Evolutionary conservation across 2,113 vertebrate genomes (phyloP).

Genomic region (Gavia stellata): DNA sequence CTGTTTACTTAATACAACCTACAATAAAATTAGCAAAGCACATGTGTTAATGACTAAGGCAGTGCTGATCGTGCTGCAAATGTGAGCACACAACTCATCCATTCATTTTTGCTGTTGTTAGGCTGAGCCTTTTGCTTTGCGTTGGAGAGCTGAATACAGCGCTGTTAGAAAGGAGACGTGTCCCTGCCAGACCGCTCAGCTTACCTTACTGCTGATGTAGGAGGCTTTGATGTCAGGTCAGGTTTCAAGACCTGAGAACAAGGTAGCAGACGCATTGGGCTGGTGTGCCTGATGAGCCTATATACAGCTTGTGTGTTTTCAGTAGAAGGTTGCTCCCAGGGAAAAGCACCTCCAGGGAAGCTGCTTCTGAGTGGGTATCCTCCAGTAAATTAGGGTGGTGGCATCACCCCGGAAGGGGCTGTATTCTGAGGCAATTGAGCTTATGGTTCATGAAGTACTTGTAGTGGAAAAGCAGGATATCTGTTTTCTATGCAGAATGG

Average conservation of each 20-base stretch:
- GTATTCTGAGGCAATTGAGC: not conserved
- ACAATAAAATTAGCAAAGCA: not conserved
- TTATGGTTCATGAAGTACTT: not conserved
- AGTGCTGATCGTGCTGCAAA: rapidly evolving
- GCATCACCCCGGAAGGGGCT: not conserved
- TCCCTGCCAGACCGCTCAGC: not conserved
- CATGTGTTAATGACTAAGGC: not conserved
- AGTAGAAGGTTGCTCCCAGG: not conserved
- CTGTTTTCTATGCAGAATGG: not conserved
- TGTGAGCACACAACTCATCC: not conserved
- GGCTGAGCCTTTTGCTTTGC: not conserved
- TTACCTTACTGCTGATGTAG: not conserved
- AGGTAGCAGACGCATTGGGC: not conserved
- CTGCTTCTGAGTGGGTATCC: not conserved
- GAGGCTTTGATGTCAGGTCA: not conserved
- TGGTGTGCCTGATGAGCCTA: not conserved
- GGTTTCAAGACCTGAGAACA: not conserved
- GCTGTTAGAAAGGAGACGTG: not conserved
- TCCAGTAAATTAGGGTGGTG: not conserved
- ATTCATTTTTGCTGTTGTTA: not conserved
- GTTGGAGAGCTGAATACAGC: not conserved
- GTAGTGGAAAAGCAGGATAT: not conserved
- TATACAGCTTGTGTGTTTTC: rapidly evolving
- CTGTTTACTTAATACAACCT: not conserved
- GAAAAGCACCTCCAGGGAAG: not conserved